Base-by-base conservation (phyloP, 2,113 vertebrate genomes). In the Lipophrys pholis region DNA sequence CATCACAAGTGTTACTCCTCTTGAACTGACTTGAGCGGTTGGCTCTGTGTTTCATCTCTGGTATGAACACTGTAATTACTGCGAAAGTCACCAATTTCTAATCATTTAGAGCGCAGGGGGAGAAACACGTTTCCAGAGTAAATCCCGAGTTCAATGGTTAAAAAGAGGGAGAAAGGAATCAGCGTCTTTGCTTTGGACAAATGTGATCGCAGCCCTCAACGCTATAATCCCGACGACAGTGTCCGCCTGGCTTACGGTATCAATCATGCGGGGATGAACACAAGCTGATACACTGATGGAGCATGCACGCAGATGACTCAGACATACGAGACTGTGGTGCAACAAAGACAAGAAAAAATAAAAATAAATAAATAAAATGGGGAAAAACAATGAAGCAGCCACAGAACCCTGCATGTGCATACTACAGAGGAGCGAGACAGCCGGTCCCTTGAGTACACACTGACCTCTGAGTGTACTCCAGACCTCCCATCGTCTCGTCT, bases 401-500 rank as follows among this genome's bases (percentile, higher is more conserved):
- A 74, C 15, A 73, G 38, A 45, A 45, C 62, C 66, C 54, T 48
- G 14, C 73, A 79, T 65, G 69, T 56, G 21, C 21, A 30, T 30
- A 43, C 21, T 21, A 54, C 46, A 63, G 68, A 43, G 56, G 79
- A 86, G 66, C 54, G 8, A 67, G 74, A 87, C 78, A 52, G 58
- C 50, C 45, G 43, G 60, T 87, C 81, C 80, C 81, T 41, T 54
- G 85, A 88, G 89, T 63, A 3, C 78, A 72, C 41, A 12, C 81
- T 92, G 89, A 89, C 89, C 89, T 89, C 87, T 30, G 52, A 66
- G 78, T 82, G 86, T 74, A 87, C 82, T 68, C 75, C 39, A 50
- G 83, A 90, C 89, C 88, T 89, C 82, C 77, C 79, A 72, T 82
- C 72, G 78, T 52, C 76, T 57, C 36, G 69, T 80, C 68, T 76